These are phyloP conservation scores for Tuta absoluta DNA, from an alignment of 2,888 invertebrate species.

Conservation along the genomic window DNA sequence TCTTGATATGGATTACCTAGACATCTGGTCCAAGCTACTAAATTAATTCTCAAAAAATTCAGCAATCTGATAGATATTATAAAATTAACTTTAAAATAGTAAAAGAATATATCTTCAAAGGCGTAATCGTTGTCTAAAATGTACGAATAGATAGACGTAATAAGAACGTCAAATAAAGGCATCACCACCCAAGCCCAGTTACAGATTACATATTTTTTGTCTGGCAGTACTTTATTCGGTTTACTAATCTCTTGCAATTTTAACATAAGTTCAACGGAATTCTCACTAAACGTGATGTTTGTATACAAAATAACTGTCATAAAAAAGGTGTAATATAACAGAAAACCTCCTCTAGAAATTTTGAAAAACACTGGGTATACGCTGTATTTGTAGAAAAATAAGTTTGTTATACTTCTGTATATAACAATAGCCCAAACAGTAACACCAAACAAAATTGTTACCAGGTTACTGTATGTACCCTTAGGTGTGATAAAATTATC, in stretches of 20 bases:
- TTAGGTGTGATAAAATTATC: constrained; percentile 3
- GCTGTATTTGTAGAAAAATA: background rate
- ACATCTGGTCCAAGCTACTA: background rate
- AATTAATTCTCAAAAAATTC: background rate
- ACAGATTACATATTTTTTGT: background rate
- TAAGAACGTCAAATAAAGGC: background rate
- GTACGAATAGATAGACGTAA: background rate
- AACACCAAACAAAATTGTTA: background rate
- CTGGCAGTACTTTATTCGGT: background rate
- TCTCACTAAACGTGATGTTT: background rate
- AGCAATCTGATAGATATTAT: background rate
- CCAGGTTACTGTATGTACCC: background rate
- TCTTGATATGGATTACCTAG: background rate
- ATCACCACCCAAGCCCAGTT: background rate
- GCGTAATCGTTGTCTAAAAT: background rate
- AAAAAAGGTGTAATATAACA: background rate
- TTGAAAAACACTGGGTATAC: background rate
- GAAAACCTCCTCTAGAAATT: background rate
- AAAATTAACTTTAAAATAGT: background rate
- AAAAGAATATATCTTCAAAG: background rate
- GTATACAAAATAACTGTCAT: background rate
- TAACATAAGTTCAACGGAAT: background rate
- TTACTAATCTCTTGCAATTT: background rate
- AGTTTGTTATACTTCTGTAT: background rate
- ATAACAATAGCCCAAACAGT: background rate